phyloP scores from a whole-genome alignment of 2,888 invertebrate species.

The Acrocyrtus sp. region DNA sequence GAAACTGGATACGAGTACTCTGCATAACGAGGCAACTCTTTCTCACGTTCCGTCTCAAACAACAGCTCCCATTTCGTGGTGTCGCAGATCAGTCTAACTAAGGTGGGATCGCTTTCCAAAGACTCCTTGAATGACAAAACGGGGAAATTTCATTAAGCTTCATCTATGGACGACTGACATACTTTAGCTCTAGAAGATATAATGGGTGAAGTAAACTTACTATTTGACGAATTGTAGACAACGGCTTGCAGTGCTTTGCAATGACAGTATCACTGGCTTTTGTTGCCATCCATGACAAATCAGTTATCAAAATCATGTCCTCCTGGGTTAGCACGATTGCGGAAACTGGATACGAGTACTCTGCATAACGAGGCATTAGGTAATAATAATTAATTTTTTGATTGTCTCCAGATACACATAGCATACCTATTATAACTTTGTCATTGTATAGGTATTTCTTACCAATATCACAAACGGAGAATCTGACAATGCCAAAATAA shows the following conservation, averaged over 20 bases:
- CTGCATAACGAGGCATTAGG: no score
- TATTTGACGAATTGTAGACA: conserved; percentile 58
- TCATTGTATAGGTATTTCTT: conserved; percentile 20
- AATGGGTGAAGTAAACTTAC: conserved; percentile 36
- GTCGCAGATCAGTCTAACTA: conserved; percentile 57
- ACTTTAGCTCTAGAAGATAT: neutral
- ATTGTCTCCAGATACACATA: no score
- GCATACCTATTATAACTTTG: no score
- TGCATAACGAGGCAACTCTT: conserved; percentile 34
- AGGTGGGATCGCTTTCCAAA: conserved; percentile 57
- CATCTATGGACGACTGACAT: no score
- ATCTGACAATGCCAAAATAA: conserved; percentile 62
- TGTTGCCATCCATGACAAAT: conserved; percentile 55
- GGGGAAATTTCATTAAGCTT: no score
- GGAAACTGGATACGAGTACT: conserved; percentile 57
- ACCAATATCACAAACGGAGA: conserved; percentile 59
- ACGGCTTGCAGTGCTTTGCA: conserved; percentile 49
- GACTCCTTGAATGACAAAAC: conserved; percentile 55
- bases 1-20: conserved; percentile 59
- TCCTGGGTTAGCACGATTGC: conserved; percentile 61
- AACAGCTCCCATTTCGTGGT: conserved; percentile 57
- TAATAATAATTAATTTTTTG: no score
- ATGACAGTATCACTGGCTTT: conserved; percentile 52
- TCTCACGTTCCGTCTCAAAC: conserved; percentile 61
- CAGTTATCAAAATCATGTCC: conserved; percentile 53